Percentiles rank a stretch among this genome's conserved stretches.
phyloP scores from a whole-genome alignment of 2,888 invertebrate genomes.

The Atrina japonica region DNA sequence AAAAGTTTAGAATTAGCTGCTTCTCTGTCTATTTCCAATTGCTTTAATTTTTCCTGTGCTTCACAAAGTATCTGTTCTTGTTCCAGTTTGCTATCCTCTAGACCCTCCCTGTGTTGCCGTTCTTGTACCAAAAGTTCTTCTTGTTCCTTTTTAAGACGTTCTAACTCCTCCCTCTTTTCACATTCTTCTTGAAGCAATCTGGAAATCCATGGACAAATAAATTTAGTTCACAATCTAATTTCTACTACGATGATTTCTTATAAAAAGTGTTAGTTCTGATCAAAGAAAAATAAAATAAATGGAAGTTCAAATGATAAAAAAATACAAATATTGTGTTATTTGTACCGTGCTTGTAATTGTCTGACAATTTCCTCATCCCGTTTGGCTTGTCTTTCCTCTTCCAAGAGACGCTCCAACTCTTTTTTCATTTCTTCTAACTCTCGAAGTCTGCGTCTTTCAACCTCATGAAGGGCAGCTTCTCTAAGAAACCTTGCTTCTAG shows the following conservation, averaged over 20 bases:
- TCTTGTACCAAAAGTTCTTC: conserved; percentile 87
- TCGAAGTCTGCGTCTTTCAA: conserved; percentile 87
- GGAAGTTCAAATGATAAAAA: no score
- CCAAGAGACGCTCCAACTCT: conserved; percentile 87
- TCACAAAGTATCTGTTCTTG: conserved; percentile 58
- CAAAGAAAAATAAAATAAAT: no score
- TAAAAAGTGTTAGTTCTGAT: no score
- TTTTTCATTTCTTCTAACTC: conserved; percentile 88
- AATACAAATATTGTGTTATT: no score
- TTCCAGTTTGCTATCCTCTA: conserved; percentile 86
- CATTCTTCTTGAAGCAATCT: conserved; percentile 89
- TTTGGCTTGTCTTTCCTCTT: conserved; percentile 92
- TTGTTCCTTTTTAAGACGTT: conserved; percentile 90
- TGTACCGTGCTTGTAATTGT: conserved; percentile 79
- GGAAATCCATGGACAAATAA: conserved; percentile 4
- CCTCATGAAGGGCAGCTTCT: conserved; percentile 86
- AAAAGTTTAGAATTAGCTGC: conserved; percentile 81
- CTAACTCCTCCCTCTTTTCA: conserved; percentile 90
- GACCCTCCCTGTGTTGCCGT: conserved; percentile 87
- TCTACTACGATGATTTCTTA: no score
- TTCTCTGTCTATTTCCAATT: conserved; percentile 83
- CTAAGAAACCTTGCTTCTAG: conserved; percentile 81
- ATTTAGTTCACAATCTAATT: no score
- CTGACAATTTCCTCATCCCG: conserved; percentile 90
- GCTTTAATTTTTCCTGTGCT: conserved; percentile 57